Base-by-base conservation (phyloP, 2,113 vertebrate genomes). In the Pachycephala philippinensis region DNA sequence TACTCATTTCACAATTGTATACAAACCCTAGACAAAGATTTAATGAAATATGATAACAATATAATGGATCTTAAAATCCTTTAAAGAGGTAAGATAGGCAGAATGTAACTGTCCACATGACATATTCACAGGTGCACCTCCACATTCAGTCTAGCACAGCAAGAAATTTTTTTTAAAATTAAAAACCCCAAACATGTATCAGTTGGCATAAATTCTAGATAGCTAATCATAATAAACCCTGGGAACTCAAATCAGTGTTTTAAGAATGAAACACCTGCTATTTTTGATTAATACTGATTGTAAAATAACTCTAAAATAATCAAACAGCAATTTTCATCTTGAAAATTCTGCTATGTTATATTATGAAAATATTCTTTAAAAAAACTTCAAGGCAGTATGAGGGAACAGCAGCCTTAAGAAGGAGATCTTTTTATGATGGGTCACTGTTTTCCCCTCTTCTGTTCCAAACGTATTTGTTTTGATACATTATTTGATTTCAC, bases 141-240 rank as follows among this genome's bases (percentile, higher is more conserved):
- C 57, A 76, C 7, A 30, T 53, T 75, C 33, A 75, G 35, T 53
- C 22, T 49, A 37, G 30, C 49, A 66, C 19, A 79, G 39, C 13
- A 84, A 61, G 10, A 11, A 69, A 66, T 42, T 53, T 71, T 23
- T 27, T 87, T 81, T 47, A 59, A 63, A 89, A 64, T 42, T 59
- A 80, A 69, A 74, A 85, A 1, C 5, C 11, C 14, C 28, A 64
- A 82, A 59, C 7, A 40, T 0, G 0, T 39, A 89, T 18, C 18
- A 83, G 22, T 10, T 45, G 21, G 14, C 28, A 60, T 26, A 83
- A 88, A 83, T 49, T 96, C 66, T 57, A 30, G 17, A 57, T 1
- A 72, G 40, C 13, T 56, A 83, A 42, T 40, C 85, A 72, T 33
- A 63, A 83, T 72, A 71, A 37, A 4, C 1, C 1, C 15, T 47